phyloP scores from a whole-genome alignment of 2,888 invertebrate genomes.

The Spilarctia lutea region DNA sequence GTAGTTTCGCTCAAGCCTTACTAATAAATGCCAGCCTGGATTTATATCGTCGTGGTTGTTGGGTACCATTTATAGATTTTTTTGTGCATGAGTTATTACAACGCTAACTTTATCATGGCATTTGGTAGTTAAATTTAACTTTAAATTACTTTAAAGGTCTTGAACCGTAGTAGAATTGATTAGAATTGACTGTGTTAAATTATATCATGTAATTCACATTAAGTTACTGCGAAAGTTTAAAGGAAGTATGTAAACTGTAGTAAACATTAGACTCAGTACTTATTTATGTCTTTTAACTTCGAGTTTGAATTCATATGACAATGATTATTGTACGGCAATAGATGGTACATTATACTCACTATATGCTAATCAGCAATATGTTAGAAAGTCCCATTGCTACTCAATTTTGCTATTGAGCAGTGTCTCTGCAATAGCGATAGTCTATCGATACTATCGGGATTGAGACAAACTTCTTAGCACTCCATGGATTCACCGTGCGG shows the following conservation, averaged over 20 bases:
- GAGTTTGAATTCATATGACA: neutral
- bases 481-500: no score
- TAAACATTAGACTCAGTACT: neutral
- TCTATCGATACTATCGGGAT: neutral
- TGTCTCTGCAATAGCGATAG: neutral
- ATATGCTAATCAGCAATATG: slow-evolving; percentile 5
- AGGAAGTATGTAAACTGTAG: neutral
- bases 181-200: slow-evolving; percentile 10
- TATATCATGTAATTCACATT: neutral
- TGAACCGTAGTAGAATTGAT: slow-evolving; percentile 15
- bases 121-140: slow-evolving; percentile 24
- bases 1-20: slow-evolving; percentile 53
- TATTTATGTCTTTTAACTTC: slow-evolving; percentile 11
- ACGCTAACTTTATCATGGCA: slow-evolving; percentile 27
- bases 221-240: slow-evolving; percentile 8
- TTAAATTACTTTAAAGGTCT: slow-evolving; percentile 13
- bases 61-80: slow-evolving; percentile 34
- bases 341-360: neutral
- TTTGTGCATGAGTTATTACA: slow-evolving; percentile 31
- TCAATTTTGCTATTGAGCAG: slow-evolving; percentile 37
- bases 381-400: slow-evolving; percentile 43
- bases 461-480: no score
- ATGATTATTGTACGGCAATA: neutral
- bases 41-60: slow-evolving; percentile 38
- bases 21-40: slow-evolving; percentile 43